Evolutionary conservation across 2,888 invertebrate genomes (phyloP).

Genomic region (Cerceris ruficornis): DNA sequence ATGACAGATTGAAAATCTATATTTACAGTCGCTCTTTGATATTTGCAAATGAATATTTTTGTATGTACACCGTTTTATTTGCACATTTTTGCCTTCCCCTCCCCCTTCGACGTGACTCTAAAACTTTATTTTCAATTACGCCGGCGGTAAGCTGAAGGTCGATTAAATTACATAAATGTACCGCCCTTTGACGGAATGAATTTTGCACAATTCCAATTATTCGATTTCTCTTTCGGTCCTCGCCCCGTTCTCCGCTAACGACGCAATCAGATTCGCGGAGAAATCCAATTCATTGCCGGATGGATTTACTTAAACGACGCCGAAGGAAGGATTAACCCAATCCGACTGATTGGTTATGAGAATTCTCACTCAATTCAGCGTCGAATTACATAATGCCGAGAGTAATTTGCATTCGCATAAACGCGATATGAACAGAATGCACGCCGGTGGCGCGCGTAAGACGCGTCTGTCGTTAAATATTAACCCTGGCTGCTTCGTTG

Average conservation of each 20-base stretch:
- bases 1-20: too few species aligned
- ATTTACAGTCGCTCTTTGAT: too few species aligned
- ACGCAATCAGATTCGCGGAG: background rate
- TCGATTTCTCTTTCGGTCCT: slow-evolving; percentile 31
- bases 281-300: slow-evolving; percentile 37
- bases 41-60: too few species aligned
- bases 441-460: background rate
- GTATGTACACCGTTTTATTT: background rate
- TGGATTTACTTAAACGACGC: slow-evolving; percentile 59
- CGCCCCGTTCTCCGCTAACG: slow-evolving; percentile 16
- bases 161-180: slow-evolving; percentile 14
- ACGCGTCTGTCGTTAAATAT: slow-evolving; percentile 37
- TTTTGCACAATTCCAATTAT: slow-evolving; percentile 19
- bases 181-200: slow-evolving; percentile 11
- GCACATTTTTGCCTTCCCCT: background rate
- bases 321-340: slow-evolving; percentile 58
- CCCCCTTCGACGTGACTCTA: background rate
- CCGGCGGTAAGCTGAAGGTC: background rate
- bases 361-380: slow-evolving; percentile 58
- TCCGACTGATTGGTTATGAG: slow-evolving; percentile 59
- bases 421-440: slow-evolving; percentile 31
- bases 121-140: slow-evolving; percentile 13
- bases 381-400: slow-evolving; percentile 45
- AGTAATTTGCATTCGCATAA: slow-evolving; percentile 53
- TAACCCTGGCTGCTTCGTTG: slow-evolving; percentile 29